These are phyloP conservation scores for Ceratothoa steindachneri DNA, from an alignment of 2,888 invertebrate genomes.

Conservation along the genomic window DNA sequence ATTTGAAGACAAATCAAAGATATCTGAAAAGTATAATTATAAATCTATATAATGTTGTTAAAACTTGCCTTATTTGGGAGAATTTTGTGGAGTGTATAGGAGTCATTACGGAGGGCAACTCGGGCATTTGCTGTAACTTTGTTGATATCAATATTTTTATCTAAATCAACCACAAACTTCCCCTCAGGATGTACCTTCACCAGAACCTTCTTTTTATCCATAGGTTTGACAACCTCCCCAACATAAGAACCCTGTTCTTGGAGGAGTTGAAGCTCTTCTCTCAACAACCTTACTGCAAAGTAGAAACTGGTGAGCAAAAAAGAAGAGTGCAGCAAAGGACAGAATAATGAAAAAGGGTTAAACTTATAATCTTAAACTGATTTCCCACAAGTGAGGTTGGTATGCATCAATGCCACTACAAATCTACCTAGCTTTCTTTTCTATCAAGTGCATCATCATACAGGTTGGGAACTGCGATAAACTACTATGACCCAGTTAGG, in stretches of 20 bases:
- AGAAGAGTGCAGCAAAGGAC: background rate
- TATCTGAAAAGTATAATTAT: too few species aligned
- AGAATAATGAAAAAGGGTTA: background rate
- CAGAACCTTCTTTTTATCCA: constrained; percentile 99
- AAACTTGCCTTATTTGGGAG: constrained; percentile 83
- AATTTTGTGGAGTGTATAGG: constrained; percentile 97
- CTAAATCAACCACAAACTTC: constrained; percentile 97
- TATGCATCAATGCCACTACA: too few species aligned
- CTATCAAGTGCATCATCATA: too few species aligned
- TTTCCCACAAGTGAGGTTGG: background rate
- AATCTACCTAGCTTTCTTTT: too few species aligned
- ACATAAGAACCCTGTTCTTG: constrained; percentile 98
- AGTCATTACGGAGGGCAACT: constrained; percentile 95
- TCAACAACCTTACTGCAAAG: constrained; percentile 85
- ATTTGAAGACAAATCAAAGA: too few species aligned
- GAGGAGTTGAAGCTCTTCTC: constrained; percentile 92
- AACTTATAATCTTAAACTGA: background rate
- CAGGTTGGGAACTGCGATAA: too few species aligned
- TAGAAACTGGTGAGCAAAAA: too few species aligned
- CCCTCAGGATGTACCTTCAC: constrained; percentile 87
- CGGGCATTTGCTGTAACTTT: constrained; percentile 96
- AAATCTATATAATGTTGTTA: too few species aligned
- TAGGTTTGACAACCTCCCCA: constrained; percentile 98
- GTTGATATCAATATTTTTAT: constrained; percentile 97
- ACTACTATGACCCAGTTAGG: too few species aligned